A percentile compares a stretch with the other conserved stretches of the same genome.
Evolutionary conservation across 2,113 vertebrate species (phyloP).

Genomic region (Tupaia tana): DNA sequence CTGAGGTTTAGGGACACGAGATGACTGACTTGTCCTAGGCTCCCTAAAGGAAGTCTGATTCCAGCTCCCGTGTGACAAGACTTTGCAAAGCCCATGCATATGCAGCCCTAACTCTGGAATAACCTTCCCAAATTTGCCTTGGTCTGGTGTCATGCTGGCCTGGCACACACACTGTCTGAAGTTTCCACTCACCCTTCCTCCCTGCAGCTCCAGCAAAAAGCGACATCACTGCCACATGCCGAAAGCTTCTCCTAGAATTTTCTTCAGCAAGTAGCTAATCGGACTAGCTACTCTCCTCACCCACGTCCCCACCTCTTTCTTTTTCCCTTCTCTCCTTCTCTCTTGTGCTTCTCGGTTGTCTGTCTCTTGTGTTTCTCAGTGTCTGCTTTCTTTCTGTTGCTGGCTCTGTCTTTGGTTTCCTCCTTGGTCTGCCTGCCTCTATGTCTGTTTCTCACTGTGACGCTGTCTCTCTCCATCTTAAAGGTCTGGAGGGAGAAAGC

Average conservation of each 20-base stretch:
- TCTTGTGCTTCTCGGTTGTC: neutral
- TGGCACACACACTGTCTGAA: neutral
- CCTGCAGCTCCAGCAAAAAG: neutral
- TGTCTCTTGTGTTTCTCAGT: neutral
- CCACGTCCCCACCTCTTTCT: neutral
- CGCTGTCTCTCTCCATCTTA: neutral
- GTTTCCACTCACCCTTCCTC: neutral
- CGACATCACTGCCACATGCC: neutral
- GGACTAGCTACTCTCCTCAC: neutral
- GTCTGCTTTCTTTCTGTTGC: neutral
- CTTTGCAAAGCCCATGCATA: neutral
- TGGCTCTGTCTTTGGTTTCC: neutral
- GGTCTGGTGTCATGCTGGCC: neutral
- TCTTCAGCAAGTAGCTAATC: neutral
- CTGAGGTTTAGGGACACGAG: accelerated
- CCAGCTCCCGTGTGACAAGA: too few species aligned
- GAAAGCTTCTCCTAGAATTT: neutral
- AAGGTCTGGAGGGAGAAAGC: neutral
- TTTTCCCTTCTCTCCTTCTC: neutral
- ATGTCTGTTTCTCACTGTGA: neutral
- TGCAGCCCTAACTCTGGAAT: neutral
- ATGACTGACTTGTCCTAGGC: neutral
- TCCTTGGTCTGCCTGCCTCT: neutral
- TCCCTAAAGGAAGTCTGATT: neutral
- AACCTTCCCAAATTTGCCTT: neutral